Conservation (phyloP, 2,113 vertebrate genomes). For the Cephalopholis sonnerati region DNA sequence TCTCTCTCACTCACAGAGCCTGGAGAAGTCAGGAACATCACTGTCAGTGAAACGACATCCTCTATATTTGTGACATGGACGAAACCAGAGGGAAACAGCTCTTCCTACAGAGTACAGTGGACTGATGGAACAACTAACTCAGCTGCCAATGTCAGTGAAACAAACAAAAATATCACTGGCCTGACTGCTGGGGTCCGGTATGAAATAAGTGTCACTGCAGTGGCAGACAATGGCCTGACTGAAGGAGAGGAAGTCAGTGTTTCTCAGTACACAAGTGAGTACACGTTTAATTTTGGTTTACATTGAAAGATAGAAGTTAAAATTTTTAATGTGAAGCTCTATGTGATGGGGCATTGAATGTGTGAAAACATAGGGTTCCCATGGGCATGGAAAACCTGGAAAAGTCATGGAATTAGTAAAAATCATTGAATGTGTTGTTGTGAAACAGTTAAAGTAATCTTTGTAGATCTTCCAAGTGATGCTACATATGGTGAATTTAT, state of each 20-base stretch:
- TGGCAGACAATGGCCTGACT: not conserved
- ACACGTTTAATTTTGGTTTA: too few species aligned
- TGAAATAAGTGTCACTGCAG: not conserved
- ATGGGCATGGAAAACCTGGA: conserved; percentile 13
- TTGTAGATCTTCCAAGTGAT: too few species aligned
- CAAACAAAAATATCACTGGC: not conserved
- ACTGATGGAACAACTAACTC: fast-evolving
- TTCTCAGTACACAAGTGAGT: conserved; percentile 33
- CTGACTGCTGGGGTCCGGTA: conserved; percentile 61
- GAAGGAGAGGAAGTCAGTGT: not conserved
- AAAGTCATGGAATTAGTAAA: too few species aligned
- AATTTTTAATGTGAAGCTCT: too few species aligned
- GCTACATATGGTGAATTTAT: too few species aligned
- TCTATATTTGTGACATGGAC: conserved; percentile 50
- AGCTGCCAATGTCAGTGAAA: fast-evolving
- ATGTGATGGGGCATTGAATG: too few species aligned
- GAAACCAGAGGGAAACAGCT: conserved; percentile 31
- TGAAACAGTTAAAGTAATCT: too few species aligned
- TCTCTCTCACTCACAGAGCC: conserved; percentile 37
- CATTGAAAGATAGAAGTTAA: too few species aligned
- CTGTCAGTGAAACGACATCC: not conserved
- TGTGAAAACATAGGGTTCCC: too few species aligned
- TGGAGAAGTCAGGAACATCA: conserved; percentile 7
- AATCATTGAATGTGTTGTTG: too few species aligned
- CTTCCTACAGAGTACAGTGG: conserved; percentile 50